Base-by-base conservation (phyloP, 2,797 vertebrate genomes). In the Rhinoraja longicauda region DNA sequence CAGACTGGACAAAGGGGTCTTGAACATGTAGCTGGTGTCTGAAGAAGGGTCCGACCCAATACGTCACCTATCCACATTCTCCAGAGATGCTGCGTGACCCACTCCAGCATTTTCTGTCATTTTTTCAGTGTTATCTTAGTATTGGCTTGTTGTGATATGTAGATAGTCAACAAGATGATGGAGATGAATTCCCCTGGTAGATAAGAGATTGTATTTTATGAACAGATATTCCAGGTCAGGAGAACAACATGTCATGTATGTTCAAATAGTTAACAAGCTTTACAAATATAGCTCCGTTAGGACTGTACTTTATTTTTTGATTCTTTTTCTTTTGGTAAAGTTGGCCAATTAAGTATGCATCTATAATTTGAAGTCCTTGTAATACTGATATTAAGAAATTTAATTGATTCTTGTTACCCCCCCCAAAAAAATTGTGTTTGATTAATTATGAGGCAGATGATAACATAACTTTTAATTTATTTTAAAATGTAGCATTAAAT, bases 311-410 rank as follows among this genome's bases (percentile, higher is more conserved):
- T 91, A 24, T 19, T 73, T 73, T 88, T 73, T 73, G 62, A 8
- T 24, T 17, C 67, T 91, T 72, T 39, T 88, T 90, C 32, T 62
- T 90, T 59, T 67, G n/a, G 84, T 64, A 90, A 70, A 91, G 88
- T n/a, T 45, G 91, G 39, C 29, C 88, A 91, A 72, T 72, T n/a
- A 39, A 72, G 70, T 26, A 21, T 70, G 67, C 64, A 21, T 13
- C 24, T 91, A 64, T 70, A 91, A 72, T 91, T 91, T 73, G 36
- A 90, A 67, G 64, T 24, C 62, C n/a, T 90, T 72, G 39, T 39
- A 62, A 39, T 64, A 45, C 67, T 29, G 26, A 70, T 73, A 10
- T 70, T 90, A 70, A 67, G 29, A 70, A 36, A 70, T 90, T 70
- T 67, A 70, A 70, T 59, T 21, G 81, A n/a, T 59, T 86, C 62